Percentiles rank a stretch among this genome's conserved stretches.
Conservation (phyloP, 2,888 invertebrate genomes). For the Apotomis capreana region DNA sequence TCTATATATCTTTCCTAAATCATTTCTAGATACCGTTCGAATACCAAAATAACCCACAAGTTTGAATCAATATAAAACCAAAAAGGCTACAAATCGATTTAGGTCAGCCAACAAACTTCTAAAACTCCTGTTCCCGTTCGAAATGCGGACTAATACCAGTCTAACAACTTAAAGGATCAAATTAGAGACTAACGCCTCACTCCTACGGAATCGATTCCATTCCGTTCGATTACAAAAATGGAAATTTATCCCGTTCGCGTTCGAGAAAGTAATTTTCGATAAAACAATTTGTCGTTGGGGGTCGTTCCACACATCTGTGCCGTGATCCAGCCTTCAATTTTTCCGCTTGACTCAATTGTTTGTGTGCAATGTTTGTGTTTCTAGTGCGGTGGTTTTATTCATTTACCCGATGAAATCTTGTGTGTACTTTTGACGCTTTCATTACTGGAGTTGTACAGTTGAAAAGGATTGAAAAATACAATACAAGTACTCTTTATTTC, state of each 20-base stretch:
- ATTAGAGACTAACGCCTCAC: slow-evolving; percentile 38
- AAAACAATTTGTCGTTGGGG: slow-evolving; percentile 78
- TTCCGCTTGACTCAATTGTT: slow-evolving; percentile 52
- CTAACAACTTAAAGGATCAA: slow-evolving; percentile 37
- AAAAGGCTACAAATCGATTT: slow-evolving; percentile 6
- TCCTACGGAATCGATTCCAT: slow-evolving; percentile 47
- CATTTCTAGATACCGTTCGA: too few species aligned
- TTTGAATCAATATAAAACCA: not conserved
- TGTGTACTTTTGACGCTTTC: not conserved
- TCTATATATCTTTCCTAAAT: too few species aligned
- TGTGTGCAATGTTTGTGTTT: slow-evolving; percentile 38
- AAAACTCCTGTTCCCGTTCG: slow-evolving; percentile 9
- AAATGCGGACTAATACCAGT: slow-evolving; percentile 30
- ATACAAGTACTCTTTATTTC: too few species aligned
- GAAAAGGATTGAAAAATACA: too few species aligned
- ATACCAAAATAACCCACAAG: not conserved
- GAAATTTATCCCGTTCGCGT: slow-evolving; percentile 68
- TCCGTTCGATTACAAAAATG: slow-evolving; percentile 75
- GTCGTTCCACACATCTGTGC: slow-evolving; percentile 78
- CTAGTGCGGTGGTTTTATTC: slow-evolving; percentile 12
- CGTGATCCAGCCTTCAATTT: slow-evolving; percentile 60
- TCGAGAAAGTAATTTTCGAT: slow-evolving; percentile 80
- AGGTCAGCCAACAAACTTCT: not conserved
- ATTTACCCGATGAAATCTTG: not conserved
- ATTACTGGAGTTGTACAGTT: too few species aligned